Percentiles rank a stretch among this genome's conserved stretches.
Evolutionary conservation across 2,113 vertebrate genomes (phyloP).

Genomic region (Cinclus cinclus): DNA sequence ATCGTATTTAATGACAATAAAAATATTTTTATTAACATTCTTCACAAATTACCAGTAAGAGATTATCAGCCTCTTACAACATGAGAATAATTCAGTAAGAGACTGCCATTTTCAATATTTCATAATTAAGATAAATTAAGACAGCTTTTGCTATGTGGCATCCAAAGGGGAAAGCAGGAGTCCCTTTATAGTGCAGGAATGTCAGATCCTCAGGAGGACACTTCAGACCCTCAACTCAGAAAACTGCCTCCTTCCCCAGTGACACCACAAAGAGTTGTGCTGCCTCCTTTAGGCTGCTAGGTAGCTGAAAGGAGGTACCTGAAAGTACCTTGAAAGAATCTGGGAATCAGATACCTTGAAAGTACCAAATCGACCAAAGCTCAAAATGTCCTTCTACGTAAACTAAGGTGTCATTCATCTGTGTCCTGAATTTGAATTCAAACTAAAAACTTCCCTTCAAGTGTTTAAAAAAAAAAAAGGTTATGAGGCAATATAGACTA

Average conservation of each 20-base stretch:
- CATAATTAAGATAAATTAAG: neutral
- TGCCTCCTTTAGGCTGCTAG: neutral
- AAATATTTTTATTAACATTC: neutral
- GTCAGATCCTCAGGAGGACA: neutral
- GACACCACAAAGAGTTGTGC: neutral
- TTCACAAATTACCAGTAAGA: neutral
- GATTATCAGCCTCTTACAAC: neutral
- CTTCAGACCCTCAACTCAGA: neutral
- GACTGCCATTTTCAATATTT: neutral
- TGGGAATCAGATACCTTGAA: neutral
- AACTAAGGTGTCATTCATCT: neutral
- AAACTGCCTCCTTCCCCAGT: neutral
- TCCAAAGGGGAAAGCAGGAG: neutral
- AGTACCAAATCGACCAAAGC: neutral
- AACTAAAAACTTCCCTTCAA: neutral
- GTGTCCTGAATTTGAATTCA: neutral
- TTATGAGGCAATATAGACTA: neutral
- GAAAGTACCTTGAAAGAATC: neutral
- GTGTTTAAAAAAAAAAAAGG: fast-evolving
- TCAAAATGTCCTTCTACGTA: neutral
- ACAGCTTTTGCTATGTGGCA: neutral
- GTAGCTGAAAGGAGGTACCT: neutral
- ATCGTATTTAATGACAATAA: neutral
- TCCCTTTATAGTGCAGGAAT: neutral
- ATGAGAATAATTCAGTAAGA: neutral